Percentiles rank a stretch among this genome's conserved stretches.
These are phyloP conservation scores for Borostomias antarcticus DNA, from an alignment of 2,797 vertebrate species.

Conservation along the genomic window DNA sequence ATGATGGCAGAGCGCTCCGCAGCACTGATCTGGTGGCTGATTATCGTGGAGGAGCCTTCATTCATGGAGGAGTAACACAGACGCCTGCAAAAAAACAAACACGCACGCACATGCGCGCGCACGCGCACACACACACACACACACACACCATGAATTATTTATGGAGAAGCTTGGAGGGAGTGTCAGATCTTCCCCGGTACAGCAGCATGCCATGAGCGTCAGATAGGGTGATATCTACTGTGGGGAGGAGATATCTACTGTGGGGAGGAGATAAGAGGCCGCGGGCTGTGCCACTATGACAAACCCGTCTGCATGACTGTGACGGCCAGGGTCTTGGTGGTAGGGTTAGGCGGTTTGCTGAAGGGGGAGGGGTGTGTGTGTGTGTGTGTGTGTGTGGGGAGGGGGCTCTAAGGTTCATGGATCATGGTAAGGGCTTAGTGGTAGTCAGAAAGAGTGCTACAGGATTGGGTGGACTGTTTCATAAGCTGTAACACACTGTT, in stretches of 20 bases:
- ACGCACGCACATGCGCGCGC: neutral
- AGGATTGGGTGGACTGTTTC: too few species aligned
- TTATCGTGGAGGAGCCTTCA: neutral
- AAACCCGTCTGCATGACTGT: slow-evolving; percentile 37
- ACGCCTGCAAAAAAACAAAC: neutral
- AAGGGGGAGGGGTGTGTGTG: too few species aligned
- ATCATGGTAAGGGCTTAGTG: too few species aligned
- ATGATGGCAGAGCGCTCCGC: neutral
- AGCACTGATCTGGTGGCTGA: neutral
- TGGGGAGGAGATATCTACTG: too few species aligned
- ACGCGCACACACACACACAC: neutral
- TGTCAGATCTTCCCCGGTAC: too few species aligned
- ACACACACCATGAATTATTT: neutral
- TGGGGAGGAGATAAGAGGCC: slow-evolving; percentile 51
- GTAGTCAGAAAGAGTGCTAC: too few species aligned
- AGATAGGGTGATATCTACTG: slow-evolving; percentile 23
- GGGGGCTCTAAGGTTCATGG: too few species aligned
- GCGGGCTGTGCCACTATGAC: slow-evolving; percentile 30
- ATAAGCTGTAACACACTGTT: too few species aligned
- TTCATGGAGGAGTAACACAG: neutral
- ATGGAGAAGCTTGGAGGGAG: neutral
- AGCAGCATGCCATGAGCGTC: too few species aligned
- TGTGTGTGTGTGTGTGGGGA: too few species aligned
- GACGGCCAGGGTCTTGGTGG: slow-evolving; percentile 22
- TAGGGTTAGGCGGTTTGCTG: too few species aligned